Evolutionary conservation across 2,797 vertebrate genomes (phyloP), one percentile per base, ranked within the genome.

Genomic region (Intellagama lesueurii): DNA sequence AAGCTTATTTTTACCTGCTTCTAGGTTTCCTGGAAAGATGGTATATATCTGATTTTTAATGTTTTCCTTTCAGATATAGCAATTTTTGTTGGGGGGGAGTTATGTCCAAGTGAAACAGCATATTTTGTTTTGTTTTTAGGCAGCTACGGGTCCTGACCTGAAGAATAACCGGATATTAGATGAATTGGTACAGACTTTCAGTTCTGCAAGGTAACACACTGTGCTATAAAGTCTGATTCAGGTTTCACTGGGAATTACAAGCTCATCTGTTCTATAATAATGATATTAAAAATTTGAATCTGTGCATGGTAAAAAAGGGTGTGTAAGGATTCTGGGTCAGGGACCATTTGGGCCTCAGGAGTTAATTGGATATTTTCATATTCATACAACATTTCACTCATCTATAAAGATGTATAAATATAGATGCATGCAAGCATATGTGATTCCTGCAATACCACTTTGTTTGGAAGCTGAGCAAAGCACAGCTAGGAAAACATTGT

Each of bases 111-210:
- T 40, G 69, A 88, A 78, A 90, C 85, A 91, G 17, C 89, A 83
- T 32, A 4, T 94, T 91, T 93, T 56, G 82, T 93, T 83, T 92
- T 94, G 87, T 95, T 83, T 96, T 93, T 88, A 99, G 99, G 94
- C 97, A 88, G 97, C 97, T 87, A 97, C 97, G 0, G 99, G 99
- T 86, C 97, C 97, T 84, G 98, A 99, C 91, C 96, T 99, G 81
- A 98, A 96, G 92, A 99, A 98, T 94, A 99, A 99, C 95, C 97
- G 99, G 35, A 32, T 97, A 14, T 87, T 99, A 85, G 99, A 99
- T 91, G 98, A 99, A 19, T 92, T 99, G 85, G 98, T 99, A 47
- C 95, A 96, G 90, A 97, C 94, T 95, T 99, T 99, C 95, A 96
- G 94, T 93, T 96, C 94, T 95, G 98, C 97, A 91, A 98, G 98